These are phyloP conservation scores for Glomeris maerens DNA, from an alignment of 1,140 invertebrate species.

Conservation along the genomic window DNA sequence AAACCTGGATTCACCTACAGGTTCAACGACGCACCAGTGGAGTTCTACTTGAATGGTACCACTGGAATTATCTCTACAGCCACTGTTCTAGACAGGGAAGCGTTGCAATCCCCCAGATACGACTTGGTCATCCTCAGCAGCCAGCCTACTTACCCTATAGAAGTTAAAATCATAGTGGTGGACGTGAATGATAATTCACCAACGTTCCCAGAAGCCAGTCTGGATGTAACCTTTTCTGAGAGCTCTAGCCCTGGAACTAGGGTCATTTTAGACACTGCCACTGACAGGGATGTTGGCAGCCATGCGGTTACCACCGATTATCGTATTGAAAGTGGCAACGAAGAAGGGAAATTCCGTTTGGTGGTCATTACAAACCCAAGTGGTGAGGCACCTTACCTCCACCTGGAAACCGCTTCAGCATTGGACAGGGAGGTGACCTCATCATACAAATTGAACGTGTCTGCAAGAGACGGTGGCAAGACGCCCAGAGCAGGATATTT, in stretches of 20 bases:
- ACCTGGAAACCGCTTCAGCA: conserved; percentile 75
- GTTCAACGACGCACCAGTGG: conserved; percentile 73
- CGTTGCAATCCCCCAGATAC: conserved; percentile 56
- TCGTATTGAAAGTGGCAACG: conserved; percentile 70
- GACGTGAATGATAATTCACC: conserved; percentile 84
- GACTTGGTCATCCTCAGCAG: conserved; percentile 79
- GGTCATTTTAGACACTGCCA: conserved; percentile 69
- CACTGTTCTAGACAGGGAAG: conserved; percentile 63
- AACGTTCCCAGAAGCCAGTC: conserved; percentile 72
- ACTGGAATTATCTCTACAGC: conserved; percentile 70
- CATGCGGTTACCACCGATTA: conserved; percentile 79
- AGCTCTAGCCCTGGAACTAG: conserved; percentile 73
- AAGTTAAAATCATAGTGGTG: conserved; percentile 66
- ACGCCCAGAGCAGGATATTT: conserved; percentile 67
- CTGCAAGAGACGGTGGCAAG: conserved; percentile 67
- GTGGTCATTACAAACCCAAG: conserved; percentile 73
- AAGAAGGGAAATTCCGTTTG: conserved; percentile 69
- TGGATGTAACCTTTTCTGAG: conserved; percentile 75
- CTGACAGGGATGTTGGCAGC: conserved; percentile 65
- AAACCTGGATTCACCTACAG: conserved; percentile 63
- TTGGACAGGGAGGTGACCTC: conserved; percentile 72
- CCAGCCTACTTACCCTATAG: conserved; percentile 83
- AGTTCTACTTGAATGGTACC: conserved; percentile 62
- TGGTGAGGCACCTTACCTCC: conserved; percentile 72
- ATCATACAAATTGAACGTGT: conserved; percentile 73